Percentiles rank a stretch among this genome's conserved stretches.
Conservation (phyloP, 2,888 invertebrate genomes). For the Drosophila merina region DNA sequence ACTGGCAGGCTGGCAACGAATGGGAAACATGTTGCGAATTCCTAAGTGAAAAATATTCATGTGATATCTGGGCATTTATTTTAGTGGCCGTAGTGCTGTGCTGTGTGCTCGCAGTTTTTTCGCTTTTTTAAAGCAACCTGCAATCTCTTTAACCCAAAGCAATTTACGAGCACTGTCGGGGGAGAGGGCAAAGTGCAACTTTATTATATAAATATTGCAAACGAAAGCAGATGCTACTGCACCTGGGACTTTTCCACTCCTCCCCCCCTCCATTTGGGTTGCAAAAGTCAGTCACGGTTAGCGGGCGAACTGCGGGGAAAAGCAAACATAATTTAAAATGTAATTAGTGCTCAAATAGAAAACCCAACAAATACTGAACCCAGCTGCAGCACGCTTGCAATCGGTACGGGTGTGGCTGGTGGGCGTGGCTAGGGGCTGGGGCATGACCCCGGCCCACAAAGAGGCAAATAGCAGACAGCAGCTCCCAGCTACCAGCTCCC, state of each 20-base stretch:
- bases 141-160: slow-evolving; percentile 49
- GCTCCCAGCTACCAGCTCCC: slow-evolving; percentile 36
- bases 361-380: slow-evolving; percentile 67
- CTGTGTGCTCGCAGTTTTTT: slow-evolving; percentile 32
- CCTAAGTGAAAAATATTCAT: slow-evolving; percentile 33
- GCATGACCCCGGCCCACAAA: slow-evolving; percentile 46
- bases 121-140: slow-evolving; percentile 4
- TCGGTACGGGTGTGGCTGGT: slow-evolving; percentile 4
- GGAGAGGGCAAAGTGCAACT: slow-evolving; percentile 60
- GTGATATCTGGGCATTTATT: slow-evolving; percentile 23
- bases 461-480: slow-evolving; percentile 54
- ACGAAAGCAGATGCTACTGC: slow-evolving; percentile 49
- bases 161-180: slow-evolving; percentile 57
- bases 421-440: slow-evolving; percentile 28
- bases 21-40: slow-evolving; percentile 50
- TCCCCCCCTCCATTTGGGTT: not conserved
- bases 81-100: slow-evolving; percentile 25
- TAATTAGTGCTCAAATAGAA: slow-evolving; percentile 81
- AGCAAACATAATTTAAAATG: slow-evolving; percentile 81
- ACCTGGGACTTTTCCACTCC: slow-evolving; percentile 12
- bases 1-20: slow-evolving; percentile 11
- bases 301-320: slow-evolving; percentile 55
- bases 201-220: slow-evolving; percentile 78
- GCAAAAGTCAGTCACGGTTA: slow-evolving; percentile 50
- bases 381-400: not conserved